Evolutionary conservation across 1,140 invertebrate species (phyloP), one percentile per base, ranked within the genome.

Genomic region (Ridgeia piscesae): DNA sequence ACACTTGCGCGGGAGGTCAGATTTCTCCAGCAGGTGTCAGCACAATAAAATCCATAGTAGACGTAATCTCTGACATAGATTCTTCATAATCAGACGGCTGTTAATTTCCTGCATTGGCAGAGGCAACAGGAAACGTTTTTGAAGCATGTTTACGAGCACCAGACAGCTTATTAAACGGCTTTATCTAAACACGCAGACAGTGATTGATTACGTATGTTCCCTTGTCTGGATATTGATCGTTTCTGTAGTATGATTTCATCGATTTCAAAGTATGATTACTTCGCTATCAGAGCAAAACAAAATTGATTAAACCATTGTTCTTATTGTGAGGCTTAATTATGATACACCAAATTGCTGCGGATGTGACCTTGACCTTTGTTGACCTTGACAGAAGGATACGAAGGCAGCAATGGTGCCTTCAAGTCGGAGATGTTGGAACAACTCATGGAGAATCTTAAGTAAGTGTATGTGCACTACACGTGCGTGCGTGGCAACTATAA

Each of bases 361-460:
- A 77, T 77, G 58, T 77, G 17, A 77, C 58, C 17, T 77, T 77
- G 58, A 77, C 58, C 58, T 77, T 31, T 77, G 58, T 77, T 77
- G 17, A 77, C 58, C 58, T 77, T 77, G 58, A 21, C 89, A 90
- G 89, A 90, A 90, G 89, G 89, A 35, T 90, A 90, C n/a, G 34
- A 34, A 90, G 89, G 89, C 89, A 90, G 89, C 89, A 90, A 34
- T 33, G 27, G 58, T 21, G 27, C 14, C 58, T 35, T 42, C 27
- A 90, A 90, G 34, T 35, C n/a, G 35, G 89, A 90, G 2, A 35
- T 42, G 35, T 42, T 90, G 34, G 89, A 90, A 17, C 89, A 90
- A 33, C n/a, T 90, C 17, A 90, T 90, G 89, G 89, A 90, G 89
- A 34, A 42, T 35, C 89, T 90, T 0, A 90, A 90, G 89, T 90